Conservation (phyloP, 2,888 invertebrate genomes). For the Oscheius sp. region DNA sequence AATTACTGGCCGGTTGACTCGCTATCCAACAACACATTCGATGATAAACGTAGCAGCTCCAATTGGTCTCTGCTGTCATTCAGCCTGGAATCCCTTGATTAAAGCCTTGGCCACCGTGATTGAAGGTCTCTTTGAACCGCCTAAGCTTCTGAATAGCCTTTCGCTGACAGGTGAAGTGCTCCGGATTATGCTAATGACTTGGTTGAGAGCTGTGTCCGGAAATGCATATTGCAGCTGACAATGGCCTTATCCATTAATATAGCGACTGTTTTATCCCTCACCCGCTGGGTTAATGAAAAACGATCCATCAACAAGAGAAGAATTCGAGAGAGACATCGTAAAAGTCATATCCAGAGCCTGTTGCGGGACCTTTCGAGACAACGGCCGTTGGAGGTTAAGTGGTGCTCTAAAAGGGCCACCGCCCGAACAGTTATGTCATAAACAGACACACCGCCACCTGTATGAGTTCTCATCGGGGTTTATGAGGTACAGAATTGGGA, state of each 20-base stretch:
- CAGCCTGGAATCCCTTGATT: slow-evolving; percentile 11
- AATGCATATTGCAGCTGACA: background rate
- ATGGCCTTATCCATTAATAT: background rate
- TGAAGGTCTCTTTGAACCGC: slow-evolving; percentile 19
- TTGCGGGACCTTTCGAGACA: background rate
- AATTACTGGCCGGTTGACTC: too few species aligned
- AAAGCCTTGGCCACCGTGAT: slow-evolving; percentile 17
- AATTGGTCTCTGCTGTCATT: too few species aligned
- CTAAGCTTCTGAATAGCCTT: slow-evolving; percentile 16
- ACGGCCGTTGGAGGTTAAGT: slow-evolving; percentile 29
- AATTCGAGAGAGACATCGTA: background rate
- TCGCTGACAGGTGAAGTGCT: slow-evolving; percentile 31
- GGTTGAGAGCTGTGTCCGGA: too few species aligned
- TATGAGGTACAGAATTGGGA: background rate
- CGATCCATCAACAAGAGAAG: slow-evolving; percentile 2
- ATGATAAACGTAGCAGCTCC: too few species aligned
- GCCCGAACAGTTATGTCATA: slow-evolving; percentile 30
- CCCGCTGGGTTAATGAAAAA: background rate
- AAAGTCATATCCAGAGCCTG: slow-evolving; percentile 17
- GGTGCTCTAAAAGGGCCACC: slow-evolving; percentile 29
- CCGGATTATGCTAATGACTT: slow-evolving; percentile 25
- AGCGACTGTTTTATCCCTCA: background rate
- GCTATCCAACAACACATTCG: too few species aligned
- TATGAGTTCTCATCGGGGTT: background rate
- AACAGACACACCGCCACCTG: slow-evolving; percentile 30